phyloP scores from a whole-genome alignment of 2,797 vertebrate genomes.

The Acrocephalus scirpaceus region DNA sequence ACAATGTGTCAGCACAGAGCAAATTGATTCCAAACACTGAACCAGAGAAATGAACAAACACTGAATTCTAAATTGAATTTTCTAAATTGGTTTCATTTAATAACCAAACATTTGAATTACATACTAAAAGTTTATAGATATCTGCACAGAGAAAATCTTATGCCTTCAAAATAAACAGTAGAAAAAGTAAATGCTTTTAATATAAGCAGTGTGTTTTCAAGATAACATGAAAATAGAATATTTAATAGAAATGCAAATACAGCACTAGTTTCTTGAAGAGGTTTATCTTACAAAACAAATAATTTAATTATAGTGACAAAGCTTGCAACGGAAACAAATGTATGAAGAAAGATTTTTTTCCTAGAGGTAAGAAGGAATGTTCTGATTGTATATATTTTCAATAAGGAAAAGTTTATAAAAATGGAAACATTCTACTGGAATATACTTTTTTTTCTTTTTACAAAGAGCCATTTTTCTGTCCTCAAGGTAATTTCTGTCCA shows the following conservation, averaged over 20 bases:
- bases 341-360: not conserved
- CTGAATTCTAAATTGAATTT: not conserved
- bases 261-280: conserved; percentile 35
- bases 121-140: not conserved
- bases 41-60: not conserved
- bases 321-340: conserved; percentile 24
- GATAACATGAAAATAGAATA: conserved; percentile 53
- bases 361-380: not conserved
- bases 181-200: not conserved
- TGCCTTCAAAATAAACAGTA: conserved; percentile 15
- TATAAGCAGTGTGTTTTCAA: conserved; percentile 46
- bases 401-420: not conserved
- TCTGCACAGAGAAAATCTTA: not conserved
- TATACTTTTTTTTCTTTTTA: not conserved
- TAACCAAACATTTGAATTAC: not conserved
- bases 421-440: not conserved
- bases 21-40: not conserved
- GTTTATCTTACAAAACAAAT: conserved; percentile 62
- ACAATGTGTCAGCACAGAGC: not conserved
- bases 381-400: not conserved
- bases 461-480: not conserved
- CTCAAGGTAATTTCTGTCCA: not conserved
- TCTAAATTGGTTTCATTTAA: conserved; percentile 4
- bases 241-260: conserved; percentile 60
- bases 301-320: conserved; percentile 46